These are phyloP conservation scores for Podocnemis expansa DNA, from an alignment of 2,113 vertebrate genomes.

Conservation along the genomic window DNA sequence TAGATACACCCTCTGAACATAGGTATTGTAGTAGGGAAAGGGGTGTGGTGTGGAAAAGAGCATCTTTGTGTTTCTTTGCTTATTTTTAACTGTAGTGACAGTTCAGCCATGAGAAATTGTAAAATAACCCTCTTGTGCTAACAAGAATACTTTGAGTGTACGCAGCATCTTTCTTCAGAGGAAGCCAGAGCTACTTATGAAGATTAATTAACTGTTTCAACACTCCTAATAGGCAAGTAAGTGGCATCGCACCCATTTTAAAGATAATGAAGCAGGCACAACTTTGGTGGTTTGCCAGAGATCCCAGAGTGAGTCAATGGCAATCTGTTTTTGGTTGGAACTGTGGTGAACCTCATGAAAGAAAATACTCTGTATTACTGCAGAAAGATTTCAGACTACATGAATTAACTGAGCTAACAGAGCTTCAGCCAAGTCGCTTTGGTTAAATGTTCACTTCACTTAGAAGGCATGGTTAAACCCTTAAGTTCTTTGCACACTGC, in stretches of 20 bases:
- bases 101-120: not conserved
- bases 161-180: not conserved
- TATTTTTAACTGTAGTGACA: not conserved
- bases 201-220: not conserved
- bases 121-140: not conserved
- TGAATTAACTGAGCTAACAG: not conserved
- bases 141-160: not conserved
- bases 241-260: not conserved
- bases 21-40: not conserved
- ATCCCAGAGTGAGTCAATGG: not conserved
- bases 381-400: constrained; percentile 17
- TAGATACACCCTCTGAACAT: not conserved
- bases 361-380: constrained; percentile 42
- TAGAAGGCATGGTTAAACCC: not conserved
- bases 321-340: constrained; percentile 22
- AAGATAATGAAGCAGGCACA: not conserved
- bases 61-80: not conserved
- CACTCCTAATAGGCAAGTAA: not conserved
- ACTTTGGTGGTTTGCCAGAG: not conserved
- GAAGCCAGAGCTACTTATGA: not conserved
- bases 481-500: not conserved
- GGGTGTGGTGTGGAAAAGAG: not conserved
- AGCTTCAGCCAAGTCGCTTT: not conserved
- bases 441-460: not conserved
- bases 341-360: not conserved